A percentile compares a stretch with the other conserved stretches of the same genome.
phyloP scores from a whole-genome alignment of 2,888 invertebrate genomes.

The Tipula unca region DNA sequence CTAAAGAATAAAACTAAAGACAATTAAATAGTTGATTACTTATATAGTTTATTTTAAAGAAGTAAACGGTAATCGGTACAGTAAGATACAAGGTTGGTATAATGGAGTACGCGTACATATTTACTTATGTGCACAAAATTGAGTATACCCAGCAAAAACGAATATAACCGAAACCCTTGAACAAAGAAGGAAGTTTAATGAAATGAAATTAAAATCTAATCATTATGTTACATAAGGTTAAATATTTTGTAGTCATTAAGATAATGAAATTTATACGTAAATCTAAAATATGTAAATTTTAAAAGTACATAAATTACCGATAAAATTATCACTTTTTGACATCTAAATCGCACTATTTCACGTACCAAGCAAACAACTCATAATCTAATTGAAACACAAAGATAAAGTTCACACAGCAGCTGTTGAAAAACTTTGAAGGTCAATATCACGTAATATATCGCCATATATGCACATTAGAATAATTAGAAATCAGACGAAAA shows the following conservation, averaged over 20 bases:
- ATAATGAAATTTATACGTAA: neutral
- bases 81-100: neutral
- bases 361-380: neutral
- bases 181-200: neutral
- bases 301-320: neutral
- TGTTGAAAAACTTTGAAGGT: neutral
- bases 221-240: neutral
- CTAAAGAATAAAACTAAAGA: neutral
- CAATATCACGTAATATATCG: neutral
- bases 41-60: neutral
- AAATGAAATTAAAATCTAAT: neutral
- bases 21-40: neutral
- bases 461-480: neutral
- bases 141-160: neutral
- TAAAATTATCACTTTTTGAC: neutral
- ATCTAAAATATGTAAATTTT: neutral
- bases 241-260: neutral
- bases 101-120: too few relatives aligned
- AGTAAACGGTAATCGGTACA: neutral
- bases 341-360: neutral
- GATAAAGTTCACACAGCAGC: neutral
- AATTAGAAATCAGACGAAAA: neutral
- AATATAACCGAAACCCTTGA: neutral
- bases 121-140: too few relatives aligned
- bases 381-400: neutral